A percentile compares a stretch with the other conserved stretches of the same genome.
These are phyloP conservation scores for Nasonia oneida DNA, from an alignment of 2,888 invertebrate genomes.

Conservation along the genomic window DNA sequence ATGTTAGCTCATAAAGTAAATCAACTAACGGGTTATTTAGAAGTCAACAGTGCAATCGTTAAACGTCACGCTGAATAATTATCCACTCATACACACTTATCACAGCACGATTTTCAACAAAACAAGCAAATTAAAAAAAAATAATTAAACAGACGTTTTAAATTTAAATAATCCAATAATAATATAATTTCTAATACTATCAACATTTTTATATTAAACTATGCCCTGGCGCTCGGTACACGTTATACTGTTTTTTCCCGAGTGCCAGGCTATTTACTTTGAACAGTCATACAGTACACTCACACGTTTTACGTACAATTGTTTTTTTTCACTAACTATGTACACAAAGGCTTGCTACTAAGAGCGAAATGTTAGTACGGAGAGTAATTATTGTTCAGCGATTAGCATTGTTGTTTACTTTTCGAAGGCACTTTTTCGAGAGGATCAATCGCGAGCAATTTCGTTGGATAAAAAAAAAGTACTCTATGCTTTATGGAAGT, in stretches of 20 bases:
- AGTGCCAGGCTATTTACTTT: conserved; percentile 43
- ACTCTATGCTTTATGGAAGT: conserved; percentile 11
- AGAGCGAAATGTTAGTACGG: conserved; percentile 49
- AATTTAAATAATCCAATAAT: conserved; percentile 74
- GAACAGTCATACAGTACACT: conserved; percentile 42
- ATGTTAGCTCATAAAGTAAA: conserved; percentile 64
- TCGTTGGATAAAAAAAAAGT: background rate
- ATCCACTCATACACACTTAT: conserved; percentile 72
- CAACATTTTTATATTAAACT: conserved; percentile 71
- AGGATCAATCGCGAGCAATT: conserved; percentile 25
- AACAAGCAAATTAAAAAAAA: conserved; percentile 67
- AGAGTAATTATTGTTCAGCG: conserved; percentile 31
- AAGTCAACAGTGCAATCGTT: conserved; percentile 61
- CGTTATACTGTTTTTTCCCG: conserved; percentile 22
- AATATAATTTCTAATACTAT: conserved; percentile 73
- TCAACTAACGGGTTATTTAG: conserved; percentile 65
- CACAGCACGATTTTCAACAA: conserved; percentile 76
- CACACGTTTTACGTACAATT: conserved; percentile 43
- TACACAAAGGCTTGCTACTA: conserved; percentile 47
- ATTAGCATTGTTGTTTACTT: conserved; percentile 34
- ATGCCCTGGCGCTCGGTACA: conserved; percentile 57
- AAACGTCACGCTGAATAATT: conserved; percentile 65
- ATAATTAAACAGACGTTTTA: conserved; percentile 67
- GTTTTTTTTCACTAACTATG: conserved; percentile 52
- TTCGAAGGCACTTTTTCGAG: conserved; percentile 41